Base-by-base conservation (phyloP, 2,113 vertebrate genomes). In the Mesocricetus auratus region DNA sequence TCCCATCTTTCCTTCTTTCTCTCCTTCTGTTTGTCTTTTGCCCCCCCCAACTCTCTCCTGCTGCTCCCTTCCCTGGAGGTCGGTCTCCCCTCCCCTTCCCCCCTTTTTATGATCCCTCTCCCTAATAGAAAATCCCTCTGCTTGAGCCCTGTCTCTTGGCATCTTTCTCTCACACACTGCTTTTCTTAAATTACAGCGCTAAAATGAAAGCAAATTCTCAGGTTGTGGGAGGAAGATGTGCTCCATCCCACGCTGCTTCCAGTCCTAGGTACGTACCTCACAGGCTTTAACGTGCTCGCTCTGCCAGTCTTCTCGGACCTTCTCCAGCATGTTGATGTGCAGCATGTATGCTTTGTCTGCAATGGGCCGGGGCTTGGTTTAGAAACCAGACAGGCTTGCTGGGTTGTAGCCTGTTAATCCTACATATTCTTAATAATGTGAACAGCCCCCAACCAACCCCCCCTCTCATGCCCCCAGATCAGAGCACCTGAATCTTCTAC, bases 401-500 rank as follows among this genome's bases (percentile, higher is more conserved):
- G 1, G 47, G 89, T 15, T 50, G 45, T 7, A 31, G 11, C 8
- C 78, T 47, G 0, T 56, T 78, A 79, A 73, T 66, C 4, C 39
- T 88, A 53, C 36, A 89, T 16, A 90, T 58, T 82, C 90, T 56
- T 4, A 0, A 0, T 4, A 21, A 12, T 12, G 17, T 45, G 50
- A 88, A n/a, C 21, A 31, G 68, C 36, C 45, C 58, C 24, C 5
- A 66, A 7, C 64, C 47, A 39, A 36, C 17, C 22, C 64, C 62
- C 56, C 69, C 75, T 21, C 7, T 12, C 29, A 60, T 1, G 3
- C 86, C 2, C 45, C 98, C 98, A n/a, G n/a, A n/a, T n/a, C n/a
- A n/a, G n/a, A n/a, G n/a, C 97, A 99, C 99, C 99, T 17, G 99
- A 99, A 97, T 99, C 99, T 29, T 99, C 99, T 82, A 99, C 99